phyloP scores from a whole-genome alignment of 2,888 invertebrate genomes.

The Dichetophora obliterata region DNA sequence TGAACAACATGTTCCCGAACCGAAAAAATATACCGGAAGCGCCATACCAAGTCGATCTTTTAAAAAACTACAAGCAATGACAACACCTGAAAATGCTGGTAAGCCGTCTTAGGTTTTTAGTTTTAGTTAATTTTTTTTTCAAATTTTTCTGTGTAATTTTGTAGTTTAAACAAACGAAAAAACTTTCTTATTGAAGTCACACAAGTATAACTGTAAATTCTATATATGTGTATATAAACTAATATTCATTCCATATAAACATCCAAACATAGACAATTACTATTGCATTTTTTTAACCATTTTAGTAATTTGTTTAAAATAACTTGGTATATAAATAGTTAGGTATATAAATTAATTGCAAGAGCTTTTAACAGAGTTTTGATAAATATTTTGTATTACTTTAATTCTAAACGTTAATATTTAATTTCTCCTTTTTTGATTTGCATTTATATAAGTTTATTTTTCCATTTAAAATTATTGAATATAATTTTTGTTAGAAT shows the following conservation, averaged over 20 bases:
- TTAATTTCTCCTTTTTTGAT: no score
- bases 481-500: not conserved
- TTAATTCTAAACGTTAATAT: no score
- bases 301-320: no score
- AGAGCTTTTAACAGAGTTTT: no score
- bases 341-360: no score
- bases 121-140: not conserved
- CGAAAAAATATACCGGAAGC: conserved; percentile 81
- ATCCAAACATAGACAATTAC: no score
- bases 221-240: not conserved
- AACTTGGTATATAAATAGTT: no score
- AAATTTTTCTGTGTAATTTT: not conserved
- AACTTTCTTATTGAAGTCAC: not conserved
- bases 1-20: conserved; percentile 78
- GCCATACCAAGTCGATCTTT: conserved; percentile 86
- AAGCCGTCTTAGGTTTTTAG: conserved; percentile 59
- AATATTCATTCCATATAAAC: not conserved
- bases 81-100: conserved; percentile 78
- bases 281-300: no score
- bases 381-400: no score
- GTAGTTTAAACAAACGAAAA: not conserved
- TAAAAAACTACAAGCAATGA: conserved; percentile 84
- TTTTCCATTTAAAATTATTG: no score
- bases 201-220: no score
- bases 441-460: no score